These are phyloP conservation scores for Amphiprion percula DNA, from an alignment of 2,113 vertebrate species.

Conservation along the genomic window DNA sequence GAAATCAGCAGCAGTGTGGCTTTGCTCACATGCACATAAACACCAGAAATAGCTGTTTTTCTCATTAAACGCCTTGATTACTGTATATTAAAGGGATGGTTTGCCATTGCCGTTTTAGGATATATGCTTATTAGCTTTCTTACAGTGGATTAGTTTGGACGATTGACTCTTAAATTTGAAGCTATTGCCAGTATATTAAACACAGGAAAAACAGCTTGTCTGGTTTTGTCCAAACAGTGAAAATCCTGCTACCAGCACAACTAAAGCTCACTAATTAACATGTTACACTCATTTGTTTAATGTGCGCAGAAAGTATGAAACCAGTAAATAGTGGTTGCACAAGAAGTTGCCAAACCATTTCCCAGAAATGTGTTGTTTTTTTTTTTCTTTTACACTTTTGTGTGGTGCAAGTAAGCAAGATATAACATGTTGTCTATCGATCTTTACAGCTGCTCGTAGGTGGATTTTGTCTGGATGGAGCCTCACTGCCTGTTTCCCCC, in stretches of 20 bases:
- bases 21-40: neutral
- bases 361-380: neutral
- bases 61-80: constrained; percentile 6
- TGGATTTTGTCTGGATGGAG: constrained; percentile 12
- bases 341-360: constrained; percentile 8
- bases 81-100: constrained; percentile 1
- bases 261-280: constrained; percentile 15
- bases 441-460: neutral
- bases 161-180: constrained; percentile 2
- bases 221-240: neutral
- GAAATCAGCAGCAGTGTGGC: neutral
- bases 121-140: neutral
- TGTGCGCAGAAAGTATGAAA: neutral
- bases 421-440: too few relatives aligned
- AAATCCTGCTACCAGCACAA: neutral
- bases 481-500: neutral
- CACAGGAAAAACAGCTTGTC: neutral
- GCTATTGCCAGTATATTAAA: neutral
- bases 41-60: neutral
- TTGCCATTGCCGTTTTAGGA: neutral
- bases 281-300: neutral
- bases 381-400: neutral
- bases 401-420: neutral
- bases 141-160: neutral
- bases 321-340: constrained; percentile 1